Evolutionary conservation across 2,113 vertebrate genomes (phyloP), one percentile per base, ranked within the genome.

Genomic region (Kryptolebias marmoratus): DNA sequence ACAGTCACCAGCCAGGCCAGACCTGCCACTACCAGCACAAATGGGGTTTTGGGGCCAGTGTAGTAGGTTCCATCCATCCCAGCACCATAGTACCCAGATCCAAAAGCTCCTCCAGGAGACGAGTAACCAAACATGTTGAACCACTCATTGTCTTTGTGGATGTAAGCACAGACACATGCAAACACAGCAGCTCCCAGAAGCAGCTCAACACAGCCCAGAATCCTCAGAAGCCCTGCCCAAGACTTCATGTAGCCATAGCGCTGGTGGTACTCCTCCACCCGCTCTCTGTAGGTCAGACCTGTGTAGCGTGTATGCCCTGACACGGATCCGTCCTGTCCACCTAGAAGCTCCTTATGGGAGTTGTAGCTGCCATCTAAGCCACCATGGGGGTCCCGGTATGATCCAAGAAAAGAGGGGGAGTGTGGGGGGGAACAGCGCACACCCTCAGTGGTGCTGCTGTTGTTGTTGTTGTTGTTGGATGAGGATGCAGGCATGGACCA

Each of bases 101-200:
- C 88, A 3, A 88, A 88, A 1, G 87, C 80, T 0, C 95, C 86
- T 0, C 96, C 96, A 0, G 96, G 94, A 64, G 95, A 95, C 0
- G 95, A 91, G 87, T 96, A 97, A 0, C 97, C 97, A 2, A 96
- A 98, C 93, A 94, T 88, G 90, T 98, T 98, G 87, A 95, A 96
- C 97, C 97, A 99, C 84, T 98, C 96, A 42, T 95, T 98, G 88
- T 99, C 98, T 88, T 98, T 98, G 92, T 99, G 96, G 64, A 99
- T 92, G 66, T 99, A 99, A 0, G 98, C 97, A 0, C 96, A 97
- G 67, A 99, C 94, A 47, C 97, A 99, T 52, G 98, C 98, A 30
- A 99, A 98, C 66, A 99, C 95, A 0, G 93, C 97, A 0, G 97
- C 96, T 0, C 98, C 98, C 71, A 98, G 90, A 50, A 99, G 94